A percentile compares a stretch with the other conserved stretches of the same genome.
These are phyloP conservation scores for Hemithea aestivaria DNA, from an alignment of 2,888 invertebrate species.

Conservation along the genomic window DNA sequence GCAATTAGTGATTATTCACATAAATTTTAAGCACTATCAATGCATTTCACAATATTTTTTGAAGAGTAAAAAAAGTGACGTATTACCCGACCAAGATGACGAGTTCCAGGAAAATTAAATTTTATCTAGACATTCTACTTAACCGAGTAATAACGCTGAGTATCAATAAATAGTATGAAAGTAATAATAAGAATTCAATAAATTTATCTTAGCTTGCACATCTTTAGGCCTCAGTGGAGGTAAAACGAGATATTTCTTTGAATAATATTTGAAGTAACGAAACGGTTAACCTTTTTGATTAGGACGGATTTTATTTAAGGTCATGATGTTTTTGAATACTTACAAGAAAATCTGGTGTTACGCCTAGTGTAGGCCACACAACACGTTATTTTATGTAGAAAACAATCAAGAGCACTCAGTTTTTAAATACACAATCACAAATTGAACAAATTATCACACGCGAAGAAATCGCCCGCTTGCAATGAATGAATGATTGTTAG, in stretches of 20 bases:
- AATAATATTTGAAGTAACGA: not conserved
- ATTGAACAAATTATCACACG: slow-evolving; percentile 10
- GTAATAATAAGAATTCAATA: too few species aligned
- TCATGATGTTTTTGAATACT: slow-evolving; percentile 4
- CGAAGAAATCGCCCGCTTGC: slow-evolving; percentile 8
- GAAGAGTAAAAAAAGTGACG: slow-evolving; percentile 15
- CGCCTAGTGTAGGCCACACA: too few species aligned
- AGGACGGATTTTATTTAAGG: slow-evolving; percentile 1
- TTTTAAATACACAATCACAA: slow-evolving; percentile 1
- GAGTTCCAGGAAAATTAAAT: not conserved
- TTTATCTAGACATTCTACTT: too few species aligned
- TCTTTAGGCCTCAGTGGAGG: not conserved
- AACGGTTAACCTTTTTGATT: slow-evolving; percentile 1
- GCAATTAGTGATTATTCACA: too few species aligned
- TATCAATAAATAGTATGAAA: too few species aligned
- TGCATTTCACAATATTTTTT: slow-evolving; percentile 11
- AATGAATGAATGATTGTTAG: not conserved
- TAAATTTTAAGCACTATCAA: slow-evolving; percentile 7
- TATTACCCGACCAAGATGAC: slow-evolving; percentile 8
- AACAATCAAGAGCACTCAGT: not conserved
- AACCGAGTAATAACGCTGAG: too few species aligned
- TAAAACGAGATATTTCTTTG: not conserved
- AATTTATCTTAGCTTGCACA: not conserved
- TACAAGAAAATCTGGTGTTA: not conserved
- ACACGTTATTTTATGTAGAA: too few species aligned